Evolutionary conservation across 2,113 vertebrate genomes (phyloP).

Genomic region (Catharus bicknelli): DNA sequence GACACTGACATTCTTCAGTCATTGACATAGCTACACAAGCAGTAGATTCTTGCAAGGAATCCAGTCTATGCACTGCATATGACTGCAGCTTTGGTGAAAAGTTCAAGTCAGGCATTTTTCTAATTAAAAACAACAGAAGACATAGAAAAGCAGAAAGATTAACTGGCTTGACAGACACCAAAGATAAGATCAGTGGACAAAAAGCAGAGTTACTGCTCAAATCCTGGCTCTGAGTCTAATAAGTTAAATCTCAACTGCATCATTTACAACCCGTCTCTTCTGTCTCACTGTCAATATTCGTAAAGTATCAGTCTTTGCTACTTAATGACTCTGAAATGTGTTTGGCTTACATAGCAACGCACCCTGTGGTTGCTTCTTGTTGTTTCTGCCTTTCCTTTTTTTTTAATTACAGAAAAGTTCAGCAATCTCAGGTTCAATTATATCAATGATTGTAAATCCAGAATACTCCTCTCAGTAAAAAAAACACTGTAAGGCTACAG

Average conservation of each 20-base stretch:
- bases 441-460: background rate
- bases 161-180: conserved; percentile 5
- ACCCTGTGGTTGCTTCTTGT: background rate
- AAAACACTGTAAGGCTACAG: background rate
- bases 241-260: background rate
- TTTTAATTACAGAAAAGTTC: background rate
- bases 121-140: conserved; percentile 29
- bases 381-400: rapidly evolving
- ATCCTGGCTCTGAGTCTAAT: background rate
- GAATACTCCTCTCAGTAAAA: background rate
- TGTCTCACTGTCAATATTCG: background rate
- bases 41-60: background rate
- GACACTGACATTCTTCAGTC: background rate
- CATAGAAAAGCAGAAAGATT: background rate
- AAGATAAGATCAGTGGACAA: conserved; percentile 40
- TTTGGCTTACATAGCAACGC: rapidly evolving
- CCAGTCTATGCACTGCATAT: background rate
- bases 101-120: background rate
- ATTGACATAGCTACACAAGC: background rate
- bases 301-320: background rate
- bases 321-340: background rate
- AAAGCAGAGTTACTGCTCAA: conserved; percentile 19
- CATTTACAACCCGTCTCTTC: background rate
- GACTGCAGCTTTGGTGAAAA: background rate
- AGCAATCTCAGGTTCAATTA: background rate